Percentiles rank a stretch among this genome's conserved stretches.
Evolutionary conservation across 1,140 invertebrate species (phyloP).

Genomic region (Lethocerus indicus): DNA sequence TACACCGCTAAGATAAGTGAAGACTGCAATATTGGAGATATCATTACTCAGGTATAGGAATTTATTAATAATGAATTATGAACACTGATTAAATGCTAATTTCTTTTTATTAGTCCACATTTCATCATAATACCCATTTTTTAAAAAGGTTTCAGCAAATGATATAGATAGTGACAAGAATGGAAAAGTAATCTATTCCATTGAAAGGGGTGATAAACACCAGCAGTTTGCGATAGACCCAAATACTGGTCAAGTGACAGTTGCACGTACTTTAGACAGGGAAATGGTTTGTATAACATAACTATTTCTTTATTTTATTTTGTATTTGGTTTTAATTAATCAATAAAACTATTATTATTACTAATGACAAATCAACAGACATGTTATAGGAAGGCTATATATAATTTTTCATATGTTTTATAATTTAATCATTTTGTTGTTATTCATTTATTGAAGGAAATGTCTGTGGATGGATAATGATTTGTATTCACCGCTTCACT

Average conservation of each 20-base stretch:
- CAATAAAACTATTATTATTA: neutral
- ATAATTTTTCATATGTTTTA: neutral
- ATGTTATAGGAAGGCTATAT: neutral
- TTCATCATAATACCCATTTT: neutral
- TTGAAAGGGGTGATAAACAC: conserved; percentile 58
- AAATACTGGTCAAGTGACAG: conserved; percentile 58
- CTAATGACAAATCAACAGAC: neutral
- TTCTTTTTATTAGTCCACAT: neutral
- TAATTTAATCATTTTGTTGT: neutral
- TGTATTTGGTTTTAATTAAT: neutral
- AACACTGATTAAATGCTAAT: neutral
- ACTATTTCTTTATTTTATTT: neutral
- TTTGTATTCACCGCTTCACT: neutral
- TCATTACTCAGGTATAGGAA: conserved; percentile 44
- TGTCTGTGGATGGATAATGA: neutral
- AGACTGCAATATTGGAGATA: conserved; percentile 50
- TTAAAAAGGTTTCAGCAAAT: conserved; percentile 41
- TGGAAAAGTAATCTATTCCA: conserved; percentile 56
- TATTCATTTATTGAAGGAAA: neutral
- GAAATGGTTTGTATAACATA: conserved; percentile 40
- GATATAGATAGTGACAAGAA: conserved; percentile 70
- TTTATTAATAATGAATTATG: neutral
- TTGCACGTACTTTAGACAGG: conserved; percentile 59
- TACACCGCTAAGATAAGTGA: conserved; percentile 67
- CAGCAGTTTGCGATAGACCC: conserved; percentile 64